Evolutionary conservation across 2,797 vertebrate genomes (phyloP).

Genomic region (Spondyliosoma cantharus): DNA sequence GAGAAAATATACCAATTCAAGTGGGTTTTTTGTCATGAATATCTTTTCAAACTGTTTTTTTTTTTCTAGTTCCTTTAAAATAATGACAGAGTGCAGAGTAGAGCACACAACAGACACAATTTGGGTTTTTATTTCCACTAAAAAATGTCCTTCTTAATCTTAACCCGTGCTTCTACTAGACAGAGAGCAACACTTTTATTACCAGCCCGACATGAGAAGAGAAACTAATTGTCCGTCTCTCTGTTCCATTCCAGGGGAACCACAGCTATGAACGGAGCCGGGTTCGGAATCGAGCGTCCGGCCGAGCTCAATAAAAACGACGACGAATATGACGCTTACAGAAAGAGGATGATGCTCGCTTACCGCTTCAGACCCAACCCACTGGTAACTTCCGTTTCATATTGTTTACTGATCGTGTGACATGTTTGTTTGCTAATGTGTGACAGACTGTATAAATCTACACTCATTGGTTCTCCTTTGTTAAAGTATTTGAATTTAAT

Average conservation of each 20-base stretch:
- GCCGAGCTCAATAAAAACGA: constrained; percentile 91
- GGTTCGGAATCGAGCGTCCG: constrained; percentile 94
- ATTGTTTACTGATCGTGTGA: constrained; percentile 19
- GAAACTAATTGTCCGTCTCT: constrained; percentile 5
- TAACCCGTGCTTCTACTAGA: no score
- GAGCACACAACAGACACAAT: no score
- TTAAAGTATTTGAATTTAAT: constrained; percentile 11
- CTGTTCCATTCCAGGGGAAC: constrained; percentile 83
- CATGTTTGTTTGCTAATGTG: background rate
- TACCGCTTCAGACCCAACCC: constrained; percentile 98
- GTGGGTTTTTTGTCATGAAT: background rate
- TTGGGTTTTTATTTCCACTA: no score
- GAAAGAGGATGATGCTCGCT: constrained; percentile 98
- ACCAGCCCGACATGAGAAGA: background rate
- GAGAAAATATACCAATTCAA: background rate
- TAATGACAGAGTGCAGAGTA: no score
- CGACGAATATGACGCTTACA: constrained; percentile 96
- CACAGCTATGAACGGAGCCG: constrained; percentile 91
- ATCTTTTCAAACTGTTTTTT: background rate
- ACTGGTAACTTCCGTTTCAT: constrained; percentile 83
- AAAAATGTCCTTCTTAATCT: no score
- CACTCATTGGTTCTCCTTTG: background rate
- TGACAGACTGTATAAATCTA: background rate
- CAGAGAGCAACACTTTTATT: no score
- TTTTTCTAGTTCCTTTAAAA: no score